Base-by-base conservation (phyloP, 2,888 invertebrate genomes). In the Philhelius pedissequus region DNA sequence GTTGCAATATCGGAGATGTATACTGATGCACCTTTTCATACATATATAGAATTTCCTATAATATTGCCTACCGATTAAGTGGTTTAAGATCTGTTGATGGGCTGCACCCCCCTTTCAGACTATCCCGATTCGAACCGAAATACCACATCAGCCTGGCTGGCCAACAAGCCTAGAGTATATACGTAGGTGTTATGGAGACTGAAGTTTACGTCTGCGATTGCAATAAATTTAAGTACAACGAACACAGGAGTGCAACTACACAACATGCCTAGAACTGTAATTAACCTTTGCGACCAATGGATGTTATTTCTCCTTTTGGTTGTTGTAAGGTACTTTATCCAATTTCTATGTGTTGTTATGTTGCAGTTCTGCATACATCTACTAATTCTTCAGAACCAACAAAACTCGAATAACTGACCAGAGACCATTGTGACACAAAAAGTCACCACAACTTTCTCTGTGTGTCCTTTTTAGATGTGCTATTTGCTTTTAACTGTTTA, bases 11-110 rank as follows among this genome's bases (percentile, higher is more conserved):
- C 32, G 32, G 18, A 48, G 45, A 64, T 64, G 64, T 64, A n/a
- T n/a, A 48, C 32, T 20, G 62, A n/a, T 64, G 43, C 62, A 64
- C 45, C 30, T 64, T 45, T 62, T 27, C 8, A 64, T 45, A n/a
- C n/a, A n/a, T n/a, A n/a, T n/a, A 64, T 30, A 40, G 68, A 64
- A 77, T 75, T n/a, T 75, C 80, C 45, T 64, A 32, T 13, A 48
- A 48, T 74, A 71, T 70, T 71, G 71, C 80, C 71, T 75, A 80
- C 75, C 75, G 84, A 84, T 84, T 84, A 84, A 84, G 84, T 84
- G 84, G 84, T 84, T 84, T 79, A 75, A 71, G 84, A 84, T 80
- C 80, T 80, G 80, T 84, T 84, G 84, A 84, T 84, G 84, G 80
- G 66, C 48, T 81, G 35, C 43, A 13, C 18, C 40, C 22, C 62